phyloP scores from a whole-genome alignment of 1,140 invertebrate genomes.

The Portunus trituberculatus region DNA sequence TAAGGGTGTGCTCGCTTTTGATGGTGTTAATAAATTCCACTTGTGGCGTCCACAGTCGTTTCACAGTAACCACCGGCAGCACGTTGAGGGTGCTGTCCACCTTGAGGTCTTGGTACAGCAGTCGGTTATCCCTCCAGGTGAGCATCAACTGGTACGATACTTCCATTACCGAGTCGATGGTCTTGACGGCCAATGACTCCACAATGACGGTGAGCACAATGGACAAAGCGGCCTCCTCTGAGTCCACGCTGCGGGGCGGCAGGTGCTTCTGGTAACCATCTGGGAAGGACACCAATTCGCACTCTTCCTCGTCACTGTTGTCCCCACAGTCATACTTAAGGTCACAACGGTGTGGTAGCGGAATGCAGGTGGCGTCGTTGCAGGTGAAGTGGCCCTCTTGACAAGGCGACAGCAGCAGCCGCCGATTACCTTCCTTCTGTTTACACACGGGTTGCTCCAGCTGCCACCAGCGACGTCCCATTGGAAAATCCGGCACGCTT shows the following conservation, averaged over 20 bases:
- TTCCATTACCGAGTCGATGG: slow-evolving; percentile 49
- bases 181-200: slow-evolving; percentile 30
- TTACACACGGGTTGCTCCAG: slow-evolving; percentile 55
- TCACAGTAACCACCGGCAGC: not conserved
- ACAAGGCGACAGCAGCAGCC: slow-evolving; percentile 51
- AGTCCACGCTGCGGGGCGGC: not conserved
- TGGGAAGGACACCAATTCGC: slow-evolving; percentile 38
- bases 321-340: slow-evolving; percentile 60
- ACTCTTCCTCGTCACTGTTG: slow-evolving; percentile 53
- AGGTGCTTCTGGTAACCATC: slow-evolving; percentile 45
- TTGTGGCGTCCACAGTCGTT: slow-evolving; percentile 51
- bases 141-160: slow-evolving; percentile 30
- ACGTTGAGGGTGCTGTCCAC: slow-evolving; percentile 30
- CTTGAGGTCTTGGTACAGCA: slow-evolving; percentile 57
- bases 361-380: slow-evolving; percentile 59
- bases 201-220: slow-evolving; percentile 35
- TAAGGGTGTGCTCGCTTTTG: slow-evolving; percentile 36
- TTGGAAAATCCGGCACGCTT: slow-evolving; percentile 63
- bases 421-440: slow-evolving; percentile 37
- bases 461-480: slow-evolving; percentile 72
- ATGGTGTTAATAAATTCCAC: slow-evolving; percentile 53
- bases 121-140: slow-evolving; percentile 48
- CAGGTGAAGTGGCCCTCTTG: slow-evolving; percentile 38
- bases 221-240: not conserved
- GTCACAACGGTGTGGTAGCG: slow-evolving; percentile 39